phyloP scores from a whole-genome alignment of 2,888 invertebrate genomes.

The Neuroscelio doddi region DNA sequence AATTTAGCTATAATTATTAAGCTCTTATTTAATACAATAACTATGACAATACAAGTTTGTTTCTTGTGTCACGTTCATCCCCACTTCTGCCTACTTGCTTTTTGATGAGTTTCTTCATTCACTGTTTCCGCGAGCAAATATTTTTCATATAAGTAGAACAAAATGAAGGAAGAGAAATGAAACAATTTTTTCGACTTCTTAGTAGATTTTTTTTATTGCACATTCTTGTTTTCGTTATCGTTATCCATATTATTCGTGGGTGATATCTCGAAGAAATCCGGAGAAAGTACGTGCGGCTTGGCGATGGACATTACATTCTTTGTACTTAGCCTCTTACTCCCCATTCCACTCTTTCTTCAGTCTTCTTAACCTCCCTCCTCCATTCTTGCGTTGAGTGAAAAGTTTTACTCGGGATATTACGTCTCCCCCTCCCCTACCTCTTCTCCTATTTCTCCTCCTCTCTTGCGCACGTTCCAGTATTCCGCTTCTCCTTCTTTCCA shows the following conservation, averaged over 20 bases:
- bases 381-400: constrained; percentile 59
- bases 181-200: constrained; percentile 39
- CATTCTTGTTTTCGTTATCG: constrained; percentile 55
- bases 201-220: constrained; percentile 46
- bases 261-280: constrained; percentile 63
- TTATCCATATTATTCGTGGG: constrained; percentile 66
- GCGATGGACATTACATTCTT: constrained; percentile 66
- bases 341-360: constrained; percentile 44
- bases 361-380: constrained; percentile 37
- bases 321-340: constrained; percentile 60
- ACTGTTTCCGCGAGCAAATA: constrained; percentile 17
- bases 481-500: constrained; percentile 35
- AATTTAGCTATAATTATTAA: too few relatives aligned
- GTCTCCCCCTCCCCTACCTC: constrained; percentile 55
- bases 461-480: constrained; percentile 46
- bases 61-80: neutral
- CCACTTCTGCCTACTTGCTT: neutral
- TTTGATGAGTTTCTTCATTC: constrained; percentile 12
- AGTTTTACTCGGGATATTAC: constrained; percentile 71
- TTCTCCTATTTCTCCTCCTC: constrained; percentile 35
- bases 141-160: constrained; percentile 26
- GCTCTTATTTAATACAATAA: too few relatives aligned
- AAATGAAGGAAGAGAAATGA: constrained; percentile 24
- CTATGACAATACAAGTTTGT: too few relatives aligned
- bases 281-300: constrained; percentile 59